These are phyloP conservation scores for Chrysogorgia sp. DNA, from an alignment of 92 coral and sea anemone species.

Conservation along the genomic window DNA sequence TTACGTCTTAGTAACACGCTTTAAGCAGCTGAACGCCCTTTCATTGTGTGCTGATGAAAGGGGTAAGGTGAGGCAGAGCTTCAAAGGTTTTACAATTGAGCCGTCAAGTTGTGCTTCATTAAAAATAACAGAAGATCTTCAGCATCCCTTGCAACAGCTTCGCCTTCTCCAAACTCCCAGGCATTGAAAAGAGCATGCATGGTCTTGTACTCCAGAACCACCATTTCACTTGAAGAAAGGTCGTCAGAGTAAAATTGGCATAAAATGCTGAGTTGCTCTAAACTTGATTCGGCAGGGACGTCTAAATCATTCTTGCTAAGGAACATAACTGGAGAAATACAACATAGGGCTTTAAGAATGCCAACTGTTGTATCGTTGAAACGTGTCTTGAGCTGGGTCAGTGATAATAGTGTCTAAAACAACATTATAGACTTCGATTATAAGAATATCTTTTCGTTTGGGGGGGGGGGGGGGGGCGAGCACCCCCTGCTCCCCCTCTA, in stretches of 20 bases:
- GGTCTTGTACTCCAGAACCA: background rate
- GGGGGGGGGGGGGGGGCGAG: no score
- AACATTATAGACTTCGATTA: background rate
- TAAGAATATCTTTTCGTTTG: no score
- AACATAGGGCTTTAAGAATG: background rate
- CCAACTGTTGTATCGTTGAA: slow-evolving; percentile 11
- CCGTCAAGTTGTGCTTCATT: no score
- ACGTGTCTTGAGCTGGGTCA: background rate
- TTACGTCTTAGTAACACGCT: no score
- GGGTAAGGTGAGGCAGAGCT: no score
- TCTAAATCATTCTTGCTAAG: background rate
- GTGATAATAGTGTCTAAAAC: slow-evolving; percentile 4
- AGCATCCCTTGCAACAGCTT: no score
- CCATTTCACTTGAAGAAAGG: background rate
- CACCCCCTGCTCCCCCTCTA: no score
- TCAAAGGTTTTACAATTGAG: no score
- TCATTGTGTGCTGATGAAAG: no score
- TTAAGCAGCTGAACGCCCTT: no score
- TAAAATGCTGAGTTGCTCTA: background rate
- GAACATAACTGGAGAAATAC: background rate
- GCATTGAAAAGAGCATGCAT: background rate
- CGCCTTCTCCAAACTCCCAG: background rate
- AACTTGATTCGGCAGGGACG: background rate
- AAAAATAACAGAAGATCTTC: no score
- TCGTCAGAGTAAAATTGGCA: background rate